Evolutionary conservation across 2,113 vertebrate species (phyloP).

Genomic region (Anolis carolinensis): DNA sequence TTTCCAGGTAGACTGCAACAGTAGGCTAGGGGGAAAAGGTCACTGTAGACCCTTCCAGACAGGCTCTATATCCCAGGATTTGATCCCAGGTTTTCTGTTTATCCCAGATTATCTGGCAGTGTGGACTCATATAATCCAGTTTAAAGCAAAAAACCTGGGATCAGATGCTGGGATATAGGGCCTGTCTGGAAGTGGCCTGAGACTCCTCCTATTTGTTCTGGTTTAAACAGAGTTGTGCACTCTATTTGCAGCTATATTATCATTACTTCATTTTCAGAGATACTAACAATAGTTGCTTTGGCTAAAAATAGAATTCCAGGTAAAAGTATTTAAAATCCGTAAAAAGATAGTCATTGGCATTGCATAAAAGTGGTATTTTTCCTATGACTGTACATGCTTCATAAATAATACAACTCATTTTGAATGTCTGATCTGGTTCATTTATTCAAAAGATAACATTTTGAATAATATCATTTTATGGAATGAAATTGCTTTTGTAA

Average conservation of each 20-base stretch:
- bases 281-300: not conserved
- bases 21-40: too few relatives aligned
- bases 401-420: conserved; percentile 48
- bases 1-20: too few relatives aligned
- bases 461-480: conserved; percentile 59
- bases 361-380: conserved; percentile 46
- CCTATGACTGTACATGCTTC: conserved; percentile 40
- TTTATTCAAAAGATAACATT: conserved; percentile 53
- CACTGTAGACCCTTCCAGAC: too few relatives aligned
- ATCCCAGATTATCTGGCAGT: too few relatives aligned
- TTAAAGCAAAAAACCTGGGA: too few relatives aligned
- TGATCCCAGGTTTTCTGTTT: too few relatives aligned
- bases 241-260: not conserved
- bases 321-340: conserved; percentile 55
- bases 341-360: conserved; percentile 36
- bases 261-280: not conserved
- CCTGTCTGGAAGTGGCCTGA: too few relatives aligned
- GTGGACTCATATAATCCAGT: too few relatives aligned
- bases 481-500: conserved; percentile 48
- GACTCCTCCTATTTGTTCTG: not conserved
- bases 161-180: too few relatives aligned
- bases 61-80: too few relatives aligned
- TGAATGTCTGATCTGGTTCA: conserved; percentile 41
- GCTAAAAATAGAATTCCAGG: not conserved
- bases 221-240: not conserved